Base-by-base conservation (phyloP, 2,888 invertebrate species). In the Opisthograptis luteolata region DNA sequence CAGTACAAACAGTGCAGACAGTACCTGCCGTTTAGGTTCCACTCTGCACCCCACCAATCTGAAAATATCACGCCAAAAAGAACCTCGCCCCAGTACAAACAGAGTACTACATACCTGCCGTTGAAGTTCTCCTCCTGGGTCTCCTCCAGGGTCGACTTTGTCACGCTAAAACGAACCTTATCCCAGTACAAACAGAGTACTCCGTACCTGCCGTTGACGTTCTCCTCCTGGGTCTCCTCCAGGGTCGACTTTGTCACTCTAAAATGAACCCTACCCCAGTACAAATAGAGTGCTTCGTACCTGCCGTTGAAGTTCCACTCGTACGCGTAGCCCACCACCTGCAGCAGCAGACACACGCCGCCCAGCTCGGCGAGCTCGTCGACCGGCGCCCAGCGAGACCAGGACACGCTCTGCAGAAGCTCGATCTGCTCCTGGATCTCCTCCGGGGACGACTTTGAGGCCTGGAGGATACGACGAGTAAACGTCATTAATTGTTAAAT, bases 301-400 rank as follows among this genome's bases (percentile, higher is more conserved):
- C 95, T 93, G 64, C 97, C 97, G 62, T 95, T 95, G 74, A 95
- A 96, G 82, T 96, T 97, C 98, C 98, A 98, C 68, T 98, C 97
- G 74, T 96, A 96, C 0, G 97, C 95, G 69, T 96, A 95, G 0
- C 96, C 96, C 12, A 98, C 95, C 2, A 98, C 95, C 76, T 96
- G 95, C 55, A 98, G 87, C 15, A 99, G 89, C 40, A 97, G 90
- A 0, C 94, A 92, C 9, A 97, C 93, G 0, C 97, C 97, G 2
- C 97, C 97, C 20, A 98, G 90, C 68, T 95, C 94, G 52, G 96
- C 84, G 17, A 99, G 92, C 64, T 97, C 95, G 73, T 97, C 97
- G 0, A 98, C 97, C 0, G 99, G 97, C 37, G 94, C 90, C 99
- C 99, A 99, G 57, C 94, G 92, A 0, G 83, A 76, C 74, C 94